Percentiles rank a stretch among this genome's conserved stretches.
Evolutionary conservation across 2,113 vertebrate species (phyloP).

Genomic region (Gyps fulvus): DNA sequence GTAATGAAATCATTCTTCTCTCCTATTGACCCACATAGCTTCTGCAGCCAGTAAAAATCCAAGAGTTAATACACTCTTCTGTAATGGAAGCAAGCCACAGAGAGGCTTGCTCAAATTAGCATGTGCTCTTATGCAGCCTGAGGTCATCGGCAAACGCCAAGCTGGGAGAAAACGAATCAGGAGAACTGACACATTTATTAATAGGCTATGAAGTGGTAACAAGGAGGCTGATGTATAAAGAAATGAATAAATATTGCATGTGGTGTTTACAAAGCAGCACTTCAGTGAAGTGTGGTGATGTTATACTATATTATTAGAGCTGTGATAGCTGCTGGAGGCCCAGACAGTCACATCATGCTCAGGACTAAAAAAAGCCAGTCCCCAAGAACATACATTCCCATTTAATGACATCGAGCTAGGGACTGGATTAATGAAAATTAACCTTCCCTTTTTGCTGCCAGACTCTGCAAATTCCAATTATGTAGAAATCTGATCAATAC

Average conservation of each 20-base stretch:
- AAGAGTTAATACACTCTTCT: background rate
- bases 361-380: background rate
- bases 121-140: background rate
- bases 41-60: background rate
- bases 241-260: constrained; percentile 43
- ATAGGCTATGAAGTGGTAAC: constrained; percentile 42
- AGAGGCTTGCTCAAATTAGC: constrained; percentile 18
- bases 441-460: background rate
- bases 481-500: background rate
- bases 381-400: background rate
- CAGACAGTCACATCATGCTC: background rate
- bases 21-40: background rate
- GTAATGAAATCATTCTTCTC: background rate
- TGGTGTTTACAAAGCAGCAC: constrained; percentile 27
- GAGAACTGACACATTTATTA: constrained; percentile 30
- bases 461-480: background rate
- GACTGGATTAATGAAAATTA: background rate
- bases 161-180: background rate
- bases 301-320: background rate
- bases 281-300: background rate
- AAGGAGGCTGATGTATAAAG: constrained; percentile 7
- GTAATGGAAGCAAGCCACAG: background rate
- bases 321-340: background rate
- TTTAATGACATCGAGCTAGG: background rate
- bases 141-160: constrained; percentile 6